These are phyloP conservation scores for Coracias cyanogaster DNA, from an alignment of 2,797 vertebrate species.

Conservation along the genomic window DNA sequence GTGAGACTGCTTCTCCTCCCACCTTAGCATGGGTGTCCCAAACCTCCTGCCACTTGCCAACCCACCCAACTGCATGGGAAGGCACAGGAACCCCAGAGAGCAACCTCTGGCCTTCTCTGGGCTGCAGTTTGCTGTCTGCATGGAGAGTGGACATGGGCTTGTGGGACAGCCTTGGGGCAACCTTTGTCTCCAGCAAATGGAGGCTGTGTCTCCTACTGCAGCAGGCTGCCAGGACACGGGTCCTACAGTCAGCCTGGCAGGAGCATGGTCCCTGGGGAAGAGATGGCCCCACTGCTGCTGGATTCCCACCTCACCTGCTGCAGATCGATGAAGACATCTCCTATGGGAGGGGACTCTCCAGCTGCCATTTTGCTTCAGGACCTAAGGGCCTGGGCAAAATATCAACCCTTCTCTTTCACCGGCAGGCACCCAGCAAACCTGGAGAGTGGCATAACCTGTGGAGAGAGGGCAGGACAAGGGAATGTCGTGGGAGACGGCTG, in stretches of 20 bases:
- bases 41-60: background rate
- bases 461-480: slow-evolving; percentile 73
- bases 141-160: fast-evolving
- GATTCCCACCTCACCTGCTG: slow-evolving; percentile 73
- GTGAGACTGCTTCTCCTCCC: background rate
- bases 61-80: fast-evolving
- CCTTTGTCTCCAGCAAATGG: fast-evolving
- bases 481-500: slow-evolving; percentile 25
- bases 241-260: background rate
- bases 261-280: fast-evolving
- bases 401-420: slow-evolving; percentile 79
- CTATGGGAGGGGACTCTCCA: slow-evolving; percentile 67
- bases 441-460: slow-evolving; percentile 78
- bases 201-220: background rate
- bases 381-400: slow-evolving; percentile 67
- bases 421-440: slow-evolving; percentile 75
- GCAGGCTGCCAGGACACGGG: background rate
- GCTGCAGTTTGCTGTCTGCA: background rate
- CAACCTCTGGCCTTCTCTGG: background rate
- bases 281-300: background rate
- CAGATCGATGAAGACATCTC: slow-evolving; percentile 71
- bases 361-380: slow-evolving; percentile 77
- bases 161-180: background rate
- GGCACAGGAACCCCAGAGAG: background rate
- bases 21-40: background rate